These are phyloP conservation scores for Barnardius zonarius DNA, from an alignment of 2,113 vertebrate genomes.

Conservation along the genomic window DNA sequence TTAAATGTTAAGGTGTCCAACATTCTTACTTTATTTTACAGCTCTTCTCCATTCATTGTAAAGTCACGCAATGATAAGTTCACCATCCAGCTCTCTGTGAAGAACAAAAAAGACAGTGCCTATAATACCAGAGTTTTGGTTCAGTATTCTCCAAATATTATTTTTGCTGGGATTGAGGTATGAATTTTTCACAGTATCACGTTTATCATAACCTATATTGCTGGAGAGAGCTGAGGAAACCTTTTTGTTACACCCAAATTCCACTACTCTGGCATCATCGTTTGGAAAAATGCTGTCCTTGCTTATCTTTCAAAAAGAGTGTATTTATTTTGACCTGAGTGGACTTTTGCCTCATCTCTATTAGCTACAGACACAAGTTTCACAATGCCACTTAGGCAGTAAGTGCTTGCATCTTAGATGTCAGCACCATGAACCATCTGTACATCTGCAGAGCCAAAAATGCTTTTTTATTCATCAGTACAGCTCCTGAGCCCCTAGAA, in stretches of 20 bases:
- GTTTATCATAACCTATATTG: background rate
- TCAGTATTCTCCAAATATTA: slow-evolving; percentile 88
- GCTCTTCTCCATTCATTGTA: slow-evolving; percentile 77
- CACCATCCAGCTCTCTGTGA: slow-evolving; percentile 77
- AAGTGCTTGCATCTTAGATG: background rate
- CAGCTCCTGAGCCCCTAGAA: background rate
- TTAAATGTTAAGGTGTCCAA: background rate
- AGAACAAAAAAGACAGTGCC: slow-evolving; percentile 88
- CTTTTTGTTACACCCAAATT: background rate
- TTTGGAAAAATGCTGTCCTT: background rate
- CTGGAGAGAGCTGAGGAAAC: background rate
- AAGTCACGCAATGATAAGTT: slow-evolving; percentile 83
- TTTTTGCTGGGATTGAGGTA: slow-evolving; percentile 92
- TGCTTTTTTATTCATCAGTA: background rate
- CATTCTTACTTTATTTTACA: slow-evolving; percentile 38
- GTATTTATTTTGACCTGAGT: background rate
- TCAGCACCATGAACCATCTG: background rate
- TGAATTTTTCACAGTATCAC: background rate
- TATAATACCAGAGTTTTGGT: slow-evolving; percentile 90
- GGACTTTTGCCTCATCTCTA: background rate
- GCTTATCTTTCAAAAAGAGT: background rate
- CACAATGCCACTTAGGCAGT: background rate
- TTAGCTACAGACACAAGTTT: background rate
- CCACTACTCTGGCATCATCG: background rate
- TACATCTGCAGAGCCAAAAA: background rate